Percentiles rank a stretch among this genome's conserved stretches.
These are phyloP conservation scores for Hemicrepidius hirtus DNA, from an alignment of 2,888 invertebrate genomes.

Conservation along the genomic window DNA sequence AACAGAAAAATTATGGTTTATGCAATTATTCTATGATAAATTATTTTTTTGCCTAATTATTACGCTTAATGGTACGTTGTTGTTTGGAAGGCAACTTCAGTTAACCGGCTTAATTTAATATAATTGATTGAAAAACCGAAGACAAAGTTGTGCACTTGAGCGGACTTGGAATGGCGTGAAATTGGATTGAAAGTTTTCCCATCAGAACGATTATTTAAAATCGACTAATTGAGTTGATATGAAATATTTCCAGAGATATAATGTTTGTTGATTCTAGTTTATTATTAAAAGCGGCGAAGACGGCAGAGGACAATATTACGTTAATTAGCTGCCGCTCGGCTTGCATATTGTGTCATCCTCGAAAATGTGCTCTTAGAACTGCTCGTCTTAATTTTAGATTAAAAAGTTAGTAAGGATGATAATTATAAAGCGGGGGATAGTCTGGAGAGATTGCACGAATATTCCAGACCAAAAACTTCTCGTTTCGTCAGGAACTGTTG, in stretches of 20 bases:
- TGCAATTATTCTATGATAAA: too few species aligned
- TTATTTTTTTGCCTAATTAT: too few species aligned
- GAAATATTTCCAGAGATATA: constrained; percentile 23
- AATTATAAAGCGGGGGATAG: constrained; percentile 54
- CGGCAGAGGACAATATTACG: constrained; percentile 55
- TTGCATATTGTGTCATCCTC: constrained; percentile 57
- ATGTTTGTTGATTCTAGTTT: constrained; percentile 38
- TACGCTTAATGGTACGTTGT: background rate
- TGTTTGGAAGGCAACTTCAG: background rate
- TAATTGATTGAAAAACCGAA: constrained; percentile 25
- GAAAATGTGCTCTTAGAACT: constrained; percentile 57
- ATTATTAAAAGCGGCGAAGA: constrained; percentile 45
- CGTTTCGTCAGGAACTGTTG: constrained; percentile 21
- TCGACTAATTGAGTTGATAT: constrained; percentile 33
- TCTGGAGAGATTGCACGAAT: constrained; percentile 33
- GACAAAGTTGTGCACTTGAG: constrained; percentile 19
- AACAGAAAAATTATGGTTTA: too few species aligned
- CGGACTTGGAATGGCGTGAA: constrained; percentile 9
- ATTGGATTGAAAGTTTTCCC: constrained; percentile 30
- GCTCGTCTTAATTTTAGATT: constrained; percentile 60
- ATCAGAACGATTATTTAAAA: constrained; percentile 29
- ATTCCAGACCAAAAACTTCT: constrained; percentile 27
- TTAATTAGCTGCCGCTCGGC: constrained; percentile 57
- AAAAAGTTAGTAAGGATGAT: constrained; percentile 58
- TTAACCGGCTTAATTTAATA: constrained; percentile 15